A percentile compares a stretch with the other conserved stretches of the same genome.
These are phyloP conservation scores for Jaculus jaculus DNA, from an alignment of 2,113 vertebrate genomes.

Conservation along the genomic window DNA sequence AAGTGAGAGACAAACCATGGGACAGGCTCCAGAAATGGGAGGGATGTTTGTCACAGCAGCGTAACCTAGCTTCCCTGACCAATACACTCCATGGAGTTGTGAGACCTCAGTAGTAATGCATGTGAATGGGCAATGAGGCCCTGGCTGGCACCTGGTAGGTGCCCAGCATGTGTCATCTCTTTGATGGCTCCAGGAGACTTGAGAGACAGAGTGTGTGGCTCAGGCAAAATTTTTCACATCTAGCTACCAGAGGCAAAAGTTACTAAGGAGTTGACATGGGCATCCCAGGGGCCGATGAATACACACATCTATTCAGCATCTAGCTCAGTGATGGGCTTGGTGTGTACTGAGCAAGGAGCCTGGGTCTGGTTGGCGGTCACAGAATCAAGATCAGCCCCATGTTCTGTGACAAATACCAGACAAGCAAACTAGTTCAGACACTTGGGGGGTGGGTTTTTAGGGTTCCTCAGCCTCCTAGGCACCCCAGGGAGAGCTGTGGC, in stretches of 20 bases:
- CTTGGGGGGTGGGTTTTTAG: too few relatives aligned
- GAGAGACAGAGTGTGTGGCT: background rate
- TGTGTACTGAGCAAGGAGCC: background rate
- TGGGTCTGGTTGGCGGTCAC: background rate
- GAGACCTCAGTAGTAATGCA: too few relatives aligned
- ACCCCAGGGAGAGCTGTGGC: background rate
- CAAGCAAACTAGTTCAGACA: too few relatives aligned
- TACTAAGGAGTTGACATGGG: background rate
- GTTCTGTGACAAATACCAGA: background rate
- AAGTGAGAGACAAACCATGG: background rate
- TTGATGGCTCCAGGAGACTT: background rate
- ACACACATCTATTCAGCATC: background rate
- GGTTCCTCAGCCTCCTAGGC: background rate
- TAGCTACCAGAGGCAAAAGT: background rate
- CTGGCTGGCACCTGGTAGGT: background rate
- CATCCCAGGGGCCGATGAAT: too few relatives aligned
- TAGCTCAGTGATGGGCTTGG: background rate
- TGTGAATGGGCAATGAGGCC: too few relatives aligned
- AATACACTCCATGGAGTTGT: accelerated
- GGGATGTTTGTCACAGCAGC: background rate
- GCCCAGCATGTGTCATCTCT: background rate
- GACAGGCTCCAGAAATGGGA: background rate
- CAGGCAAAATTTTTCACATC: background rate
- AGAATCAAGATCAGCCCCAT: background rate
- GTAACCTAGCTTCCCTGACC: background rate